Conservation (phyloP, 2,888 invertebrate genomes). For the Galerucella calmariensis region DNA sequence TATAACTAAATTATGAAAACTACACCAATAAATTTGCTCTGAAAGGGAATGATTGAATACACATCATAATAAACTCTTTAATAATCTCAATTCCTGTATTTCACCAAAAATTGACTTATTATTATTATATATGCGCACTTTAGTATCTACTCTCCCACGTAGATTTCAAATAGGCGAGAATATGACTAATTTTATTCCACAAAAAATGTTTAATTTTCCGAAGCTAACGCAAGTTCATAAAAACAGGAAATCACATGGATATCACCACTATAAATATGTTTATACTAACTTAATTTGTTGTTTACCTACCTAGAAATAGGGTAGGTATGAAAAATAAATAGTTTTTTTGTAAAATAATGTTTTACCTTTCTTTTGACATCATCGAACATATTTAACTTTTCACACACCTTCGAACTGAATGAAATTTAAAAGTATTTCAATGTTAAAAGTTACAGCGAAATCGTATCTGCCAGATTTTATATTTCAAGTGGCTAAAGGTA, state of each 20-base stretch:
- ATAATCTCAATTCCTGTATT: neutral
- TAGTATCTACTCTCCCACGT: constrained; percentile 23
- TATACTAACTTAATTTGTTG: neutral
- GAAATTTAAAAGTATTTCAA: constrained; percentile 4
- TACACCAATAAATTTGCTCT: too few relatives aligned
- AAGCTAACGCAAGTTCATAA: neutral
- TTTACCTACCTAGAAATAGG: too few relatives aligned
- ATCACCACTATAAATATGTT: constrained; percentile 1
- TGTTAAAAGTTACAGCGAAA: constrained; percentile 9
- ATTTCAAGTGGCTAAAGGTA: too few relatives aligned
- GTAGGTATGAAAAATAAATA: neutral
- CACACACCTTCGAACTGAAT: neutral
- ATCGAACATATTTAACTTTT: constrained; percentile 9
- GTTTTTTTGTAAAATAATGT: neutral
- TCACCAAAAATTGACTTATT: neutral
- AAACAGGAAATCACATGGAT: neutral
- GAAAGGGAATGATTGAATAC: too few relatives aligned
- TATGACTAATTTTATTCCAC: neutral
- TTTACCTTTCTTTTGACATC: constrained; percentile 19
- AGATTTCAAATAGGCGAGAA: constrained; percentile 5
- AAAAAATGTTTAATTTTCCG: neutral
- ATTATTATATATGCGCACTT: too few relatives aligned
- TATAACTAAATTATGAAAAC: too few relatives aligned
- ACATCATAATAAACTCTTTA: neutral
- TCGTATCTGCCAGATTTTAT: constrained; percentile 17